These are phyloP conservation scores for Lepidostoma basale DNA, from an alignment of 1,140 invertebrate species.

Conservation along the genomic window DNA sequence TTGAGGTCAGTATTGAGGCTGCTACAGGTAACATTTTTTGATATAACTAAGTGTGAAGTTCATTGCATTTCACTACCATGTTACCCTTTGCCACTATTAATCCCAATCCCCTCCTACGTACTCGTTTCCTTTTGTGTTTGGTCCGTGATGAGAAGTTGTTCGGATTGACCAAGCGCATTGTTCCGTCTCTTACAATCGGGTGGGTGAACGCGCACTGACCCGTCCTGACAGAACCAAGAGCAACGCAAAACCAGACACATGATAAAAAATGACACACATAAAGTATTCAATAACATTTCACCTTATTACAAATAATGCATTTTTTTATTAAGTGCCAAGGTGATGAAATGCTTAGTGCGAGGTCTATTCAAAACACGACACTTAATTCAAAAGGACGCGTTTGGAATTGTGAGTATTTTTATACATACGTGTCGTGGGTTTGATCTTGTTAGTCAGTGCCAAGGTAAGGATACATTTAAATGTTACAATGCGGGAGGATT, in stretches of 20 bases:
- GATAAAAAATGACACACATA: background rate
- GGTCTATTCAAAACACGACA: no score
- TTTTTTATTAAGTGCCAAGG: background rate
- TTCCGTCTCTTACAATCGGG: conserved; percentile 10
- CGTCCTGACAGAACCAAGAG: background rate
- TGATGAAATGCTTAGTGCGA: background rate
- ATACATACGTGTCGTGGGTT: no score
- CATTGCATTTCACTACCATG: no score
- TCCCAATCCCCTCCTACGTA: background rate
- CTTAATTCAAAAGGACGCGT: no score
- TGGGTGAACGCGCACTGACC: conserved; percentile 25
- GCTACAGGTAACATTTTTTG: no score
- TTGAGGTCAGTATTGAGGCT: no score
- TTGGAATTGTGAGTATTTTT: no score
- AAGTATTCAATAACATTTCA: no score
- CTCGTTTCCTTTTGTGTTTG: conserved; percentile 23
- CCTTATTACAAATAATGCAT: background rate
- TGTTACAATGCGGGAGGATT: no score
- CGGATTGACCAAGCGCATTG: conserved; percentile 29
- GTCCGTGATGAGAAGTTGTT: conserved; percentile 30
- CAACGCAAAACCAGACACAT: background rate
- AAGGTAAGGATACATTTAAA: no score
- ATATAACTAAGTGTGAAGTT: no score
- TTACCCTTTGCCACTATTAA: background rate
- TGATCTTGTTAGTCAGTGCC: no score